Evolutionary conservation across 2,888 invertebrate species (phyloP).

Genomic region (Dromius quadrimaculatus): DNA sequence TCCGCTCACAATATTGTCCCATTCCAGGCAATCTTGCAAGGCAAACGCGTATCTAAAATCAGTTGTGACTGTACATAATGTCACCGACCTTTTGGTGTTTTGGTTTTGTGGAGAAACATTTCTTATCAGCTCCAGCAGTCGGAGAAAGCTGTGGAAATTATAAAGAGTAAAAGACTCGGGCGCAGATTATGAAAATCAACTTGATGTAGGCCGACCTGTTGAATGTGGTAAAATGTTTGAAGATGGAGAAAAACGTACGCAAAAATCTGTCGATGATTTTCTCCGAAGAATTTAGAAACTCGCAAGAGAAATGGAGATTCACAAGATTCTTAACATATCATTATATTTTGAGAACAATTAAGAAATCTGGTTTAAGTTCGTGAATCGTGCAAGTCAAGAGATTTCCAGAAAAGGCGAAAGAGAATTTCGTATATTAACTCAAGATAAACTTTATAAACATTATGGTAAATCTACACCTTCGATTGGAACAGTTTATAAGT

Average conservation of each 20-base stretch:
- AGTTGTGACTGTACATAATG: constrained; percentile 2
- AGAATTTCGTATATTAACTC: too few relatives aligned
- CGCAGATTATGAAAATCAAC: constrained; percentile 33
- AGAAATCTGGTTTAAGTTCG: too few relatives aligned
- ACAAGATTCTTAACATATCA: too few relatives aligned
- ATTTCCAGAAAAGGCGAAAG: too few relatives aligned
- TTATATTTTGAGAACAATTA: too few relatives aligned
- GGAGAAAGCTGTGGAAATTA: constrained; percentile 30
- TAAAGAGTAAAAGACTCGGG: too few relatives aligned
- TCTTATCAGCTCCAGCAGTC: background rate
- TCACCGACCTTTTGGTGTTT: constrained; percentile 26
- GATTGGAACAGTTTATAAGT: too few relatives aligned
- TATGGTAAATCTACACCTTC: too few relatives aligned
- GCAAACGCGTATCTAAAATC: constrained; percentile 13
- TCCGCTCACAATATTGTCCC: background rate
- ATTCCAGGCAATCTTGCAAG: background rate
- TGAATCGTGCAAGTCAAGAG: too few relatives aligned
- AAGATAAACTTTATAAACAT: too few relatives aligned
- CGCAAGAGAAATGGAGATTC: too few relatives aligned
- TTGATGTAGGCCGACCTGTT: constrained; percentile 28
- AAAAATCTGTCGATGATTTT: background rate
- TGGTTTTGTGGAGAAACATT: constrained; percentile 23
- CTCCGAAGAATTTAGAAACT: background rate
- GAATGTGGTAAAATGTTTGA: background rate
- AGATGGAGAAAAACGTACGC: background rate